Evolutionary conservation across 2,888 invertebrate genomes (phyloP), one percentile per base, ranked within the genome.

Genomic region (Lasioglossum pauxillum): DNA sequence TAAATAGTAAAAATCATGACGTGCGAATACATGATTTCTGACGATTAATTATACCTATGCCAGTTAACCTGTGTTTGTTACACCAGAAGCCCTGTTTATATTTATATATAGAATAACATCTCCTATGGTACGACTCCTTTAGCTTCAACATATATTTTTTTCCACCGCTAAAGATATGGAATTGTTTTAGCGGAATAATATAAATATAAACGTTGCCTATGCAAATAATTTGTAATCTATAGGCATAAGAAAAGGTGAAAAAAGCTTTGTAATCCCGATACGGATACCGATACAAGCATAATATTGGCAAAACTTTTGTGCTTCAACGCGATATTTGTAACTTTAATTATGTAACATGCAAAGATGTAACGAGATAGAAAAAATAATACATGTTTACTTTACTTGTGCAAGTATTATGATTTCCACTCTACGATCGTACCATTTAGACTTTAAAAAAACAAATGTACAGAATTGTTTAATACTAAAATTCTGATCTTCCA

Each of bases 341-440:
- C 76, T 75, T 57, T 49, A 82, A 86, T 87, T 84, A 87, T 87
- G 38, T 80, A 85, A 87, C 87, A 81, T 60, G 41, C 12, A n/a
- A 23, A 53, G 35, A 67, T 77, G 23, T 8, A 67, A 4, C 19
- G 3, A 8, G 57, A 87, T 64, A 75, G 41, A 73, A 73, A 82
- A 75, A 57, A 72, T 5, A n/a, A 31, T 1, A 49, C 19, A 12
- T 38, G 27, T 16, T 53, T 64, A 57, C 23, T 69, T 19, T 80
- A n/a, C 57, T 57, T 41, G 23, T 27, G 7, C 7, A 23, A 72
- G 19, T 12, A 69, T 23, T 72, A 23, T 38, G 64, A 78, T 8
- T 57, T 74, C 67, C 2, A 10, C 73, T 80, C 23, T 72, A 8
- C 27, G 2, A 35, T 49, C 14, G 10, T 60, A 44, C 57, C 5